Conservation (phyloP, 2,888 invertebrate genomes). For the Chelonus formosanus region DNA sequence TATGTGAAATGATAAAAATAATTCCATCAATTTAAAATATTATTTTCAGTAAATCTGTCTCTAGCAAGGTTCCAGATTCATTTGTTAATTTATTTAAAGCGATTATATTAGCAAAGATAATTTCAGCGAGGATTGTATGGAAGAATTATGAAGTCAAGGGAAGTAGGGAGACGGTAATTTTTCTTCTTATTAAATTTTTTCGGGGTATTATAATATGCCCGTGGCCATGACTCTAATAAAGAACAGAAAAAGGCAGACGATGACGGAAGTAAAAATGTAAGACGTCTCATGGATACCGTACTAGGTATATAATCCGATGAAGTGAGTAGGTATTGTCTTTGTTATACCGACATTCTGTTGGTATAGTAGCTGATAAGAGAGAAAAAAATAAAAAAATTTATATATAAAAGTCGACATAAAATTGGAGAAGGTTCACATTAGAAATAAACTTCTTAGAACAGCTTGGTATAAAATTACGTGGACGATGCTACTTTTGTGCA, state of each 20-base stretch:
- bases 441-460: neutral
- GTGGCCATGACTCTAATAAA: constrained; percentile 7
- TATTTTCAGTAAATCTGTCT: too few relatives aligned
- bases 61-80: too few relatives aligned
- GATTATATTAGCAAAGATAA: too few relatives aligned
- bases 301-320: constrained; percentile 16
- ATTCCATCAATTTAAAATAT: too few relatives aligned
- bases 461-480: constrained; percentile 11
- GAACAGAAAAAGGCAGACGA: neutral
- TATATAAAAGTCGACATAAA: too few relatives aligned
- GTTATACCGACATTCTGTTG: neutral
- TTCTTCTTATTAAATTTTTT: constrained; percentile 15
- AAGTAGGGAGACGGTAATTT: constrained; percentile 11
- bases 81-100: too few relatives aligned
- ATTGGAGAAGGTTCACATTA: neutral
- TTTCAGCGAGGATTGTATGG: neutral
- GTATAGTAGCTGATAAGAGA: too few relatives aligned
- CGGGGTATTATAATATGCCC: constrained; percentile 24
- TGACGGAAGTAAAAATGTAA: constrained; percentile 26
- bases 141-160: constrained; percentile 5
- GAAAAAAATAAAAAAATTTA: too few relatives aligned
- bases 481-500: constrained; percentile 17
- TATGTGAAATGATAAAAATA: too few relatives aligned
- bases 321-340: neutral
- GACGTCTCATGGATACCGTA: constrained; percentile 25